phyloP scores from a whole-genome alignment of 2,797 vertebrate species.

The Bovichtus variegatus region DNA sequence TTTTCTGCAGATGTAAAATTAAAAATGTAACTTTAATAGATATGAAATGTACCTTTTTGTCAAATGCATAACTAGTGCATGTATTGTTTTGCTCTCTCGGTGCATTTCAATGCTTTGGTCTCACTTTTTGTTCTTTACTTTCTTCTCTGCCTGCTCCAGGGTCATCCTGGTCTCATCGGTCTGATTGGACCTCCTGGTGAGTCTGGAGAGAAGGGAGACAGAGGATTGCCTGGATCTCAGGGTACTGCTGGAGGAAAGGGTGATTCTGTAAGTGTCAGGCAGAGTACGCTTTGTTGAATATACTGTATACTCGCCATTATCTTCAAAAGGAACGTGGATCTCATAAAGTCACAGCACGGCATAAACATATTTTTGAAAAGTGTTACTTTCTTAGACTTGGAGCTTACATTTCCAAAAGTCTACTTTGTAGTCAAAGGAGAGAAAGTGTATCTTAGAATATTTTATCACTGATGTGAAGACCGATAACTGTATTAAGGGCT shows the following conservation, averaged over 20 bases:
- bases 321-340: constrained; percentile 1
- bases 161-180: constrained; percentile 89
- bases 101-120: neutral
- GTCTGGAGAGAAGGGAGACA: constrained; percentile 91
- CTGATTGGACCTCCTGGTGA: constrained; percentile 89
- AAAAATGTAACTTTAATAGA: constrained; percentile 22
- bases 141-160: constrained; percentile 63
- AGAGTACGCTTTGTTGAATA: constrained; percentile 1
- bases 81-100: constrained; percentile 13
- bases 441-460: neutral
- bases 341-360: constrained; percentile 6
- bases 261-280: constrained; percentile 87
- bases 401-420: neutral
- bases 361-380: constrained; percentile 11
- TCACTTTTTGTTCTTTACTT: neutral
- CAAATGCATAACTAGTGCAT: constrained; percentile 21
- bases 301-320: neutral
- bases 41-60: constrained; percentile 10
- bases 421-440: neutral
- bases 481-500: neutral
- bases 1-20: constrained; percentile 3
- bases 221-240: constrained; percentile 94
- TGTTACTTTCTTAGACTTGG: neutral
- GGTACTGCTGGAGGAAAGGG: constrained; percentile 93
- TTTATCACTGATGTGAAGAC: neutral